Conservation (phyloP, 2,888 invertebrate genomes). For the Acrobasis suavella region DNA sequence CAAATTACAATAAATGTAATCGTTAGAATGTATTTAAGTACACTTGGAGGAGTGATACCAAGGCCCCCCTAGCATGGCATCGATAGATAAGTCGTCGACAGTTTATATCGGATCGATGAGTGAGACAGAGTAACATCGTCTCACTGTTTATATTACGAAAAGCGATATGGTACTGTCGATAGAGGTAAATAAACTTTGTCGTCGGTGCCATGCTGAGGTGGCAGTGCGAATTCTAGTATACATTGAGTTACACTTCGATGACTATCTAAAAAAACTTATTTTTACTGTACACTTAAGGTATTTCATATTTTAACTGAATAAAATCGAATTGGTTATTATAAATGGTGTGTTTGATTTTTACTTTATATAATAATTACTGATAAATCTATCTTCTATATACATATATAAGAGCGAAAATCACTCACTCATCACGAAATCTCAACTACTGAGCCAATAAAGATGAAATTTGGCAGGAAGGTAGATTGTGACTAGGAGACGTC, state of each 20-base stretch:
- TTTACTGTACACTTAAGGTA: conserved; percentile 82
- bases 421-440: no score
- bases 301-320: conserved; percentile 83
- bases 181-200: neutral
- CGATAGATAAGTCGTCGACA: no score
- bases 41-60: conserved; percentile 50
- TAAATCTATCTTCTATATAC: no score
- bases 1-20: conserved; percentile 80
- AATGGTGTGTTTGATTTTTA: conserved; percentile 48
- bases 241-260: conserved; percentile 66
- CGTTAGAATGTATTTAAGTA: conserved; percentile 74
- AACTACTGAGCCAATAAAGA: no score
- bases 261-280: conserved; percentile 79
- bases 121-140: no score
- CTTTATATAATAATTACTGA: no score
- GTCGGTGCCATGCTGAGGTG: conserved; percentile 35
- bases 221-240: conserved; percentile 60
- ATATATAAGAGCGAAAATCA: no score
- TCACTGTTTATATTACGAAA: conserved; percentile 38
- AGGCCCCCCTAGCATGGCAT: no score
- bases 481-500: no score
- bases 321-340: conserved; percentile 81
- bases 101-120: no score
- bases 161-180: conserved; percentile 52
- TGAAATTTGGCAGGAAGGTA: no score